Base-by-base conservation (phyloP, 2,113 vertebrate species). In the Petroica traversi region DNA sequence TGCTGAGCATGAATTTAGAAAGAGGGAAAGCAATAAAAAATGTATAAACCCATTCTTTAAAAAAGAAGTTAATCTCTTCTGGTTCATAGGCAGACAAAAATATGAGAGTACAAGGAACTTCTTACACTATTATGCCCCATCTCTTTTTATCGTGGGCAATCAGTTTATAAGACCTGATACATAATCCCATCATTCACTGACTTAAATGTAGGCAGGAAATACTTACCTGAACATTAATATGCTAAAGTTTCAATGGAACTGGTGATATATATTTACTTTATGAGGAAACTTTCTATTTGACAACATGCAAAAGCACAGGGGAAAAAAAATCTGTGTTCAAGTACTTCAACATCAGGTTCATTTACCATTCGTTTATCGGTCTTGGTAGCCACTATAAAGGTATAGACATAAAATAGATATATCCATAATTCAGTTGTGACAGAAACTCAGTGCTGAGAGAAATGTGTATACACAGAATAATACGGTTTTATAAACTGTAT, bases 401-500 rank as follows among this genome's bases (percentile, higher is more conserved):
- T 16, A 82, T 17, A 67, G 58, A 83, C 19, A 67, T 41, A 43
- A 77, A 95, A 69, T 10, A 72, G 25, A 95, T 38, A 66, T 88
- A 90, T 91, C 59, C 71, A 78, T 85, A 90, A 86, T 78, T 91
- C 79, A 84, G 54, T 64, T 66, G 61, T 92, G 78, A 85, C 24
- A 29, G 74, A 95, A 91, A 91, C 40, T 79, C 43, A 74, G 80
- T 76, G 77, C 80, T 94, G 81, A 92, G 76, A 95, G 80, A 97
- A 95, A 92, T 36, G 93, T 16, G 17, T 72, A 93, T 88, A 68
- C 93, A 93, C 91, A 95, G 94, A 95, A 96, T 58, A 94, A 73
- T 66, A 31, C 73, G 64, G 17, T 90, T 96, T 96, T 92, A 95
- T 91, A 95, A 97, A 98, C 92, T 79, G 28, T 58, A 62, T 90